Base-by-base conservation (phyloP, 2,888 invertebrate species). In the Perdita meconis region DNA sequence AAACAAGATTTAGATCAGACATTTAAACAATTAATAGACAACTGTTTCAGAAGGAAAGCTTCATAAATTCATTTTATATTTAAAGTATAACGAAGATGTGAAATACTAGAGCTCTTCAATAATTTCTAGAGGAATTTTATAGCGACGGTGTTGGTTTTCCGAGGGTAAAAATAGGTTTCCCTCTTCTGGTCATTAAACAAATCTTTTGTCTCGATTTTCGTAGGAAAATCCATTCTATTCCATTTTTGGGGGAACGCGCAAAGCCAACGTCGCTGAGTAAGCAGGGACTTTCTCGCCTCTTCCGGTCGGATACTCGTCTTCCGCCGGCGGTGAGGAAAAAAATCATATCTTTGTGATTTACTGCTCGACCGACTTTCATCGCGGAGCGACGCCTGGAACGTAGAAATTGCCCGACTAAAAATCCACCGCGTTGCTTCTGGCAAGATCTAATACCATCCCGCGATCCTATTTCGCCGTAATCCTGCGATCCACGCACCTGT, bases 311-410 rank as follows among this genome's bases (percentile, higher is more conserved):
- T 82, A 80, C 86, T 84, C 82, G 84, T 77, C 80, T 82, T 86
- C 85, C 86, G 74, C 24, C 60, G 53, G 64, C 24, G 65, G 50
- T 56, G 63, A 47, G 55, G 24, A 57, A 67, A 86, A 81, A 82
- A 84, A 86, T 84, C 84, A 86, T 86, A 85, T 86, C 86, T 85
- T 71, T 72, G 70, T 85, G 86, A 85, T 85, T 82, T 84, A 85
- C 79, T 78, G 73, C 79, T 77, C 72, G 81, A 77, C 78, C 84
- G 76, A 85, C 77, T 86, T 85, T 86, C 82, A 51, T 61, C 71
- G 60, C 50, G 38, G 44, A 59, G 16, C 38, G 40, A 60, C 24
- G 51, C 50, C 60, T 51, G n/a, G 70, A 69, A 51, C 63, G 70
- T 59, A 60, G 73, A 71, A 82, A 84, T 84, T 72, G 68, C 57